These are phyloP conservation scores for Cephalopachus bancanus DNA, from an alignment of 2,797 vertebrate genomes.

Conservation along the genomic window DNA sequence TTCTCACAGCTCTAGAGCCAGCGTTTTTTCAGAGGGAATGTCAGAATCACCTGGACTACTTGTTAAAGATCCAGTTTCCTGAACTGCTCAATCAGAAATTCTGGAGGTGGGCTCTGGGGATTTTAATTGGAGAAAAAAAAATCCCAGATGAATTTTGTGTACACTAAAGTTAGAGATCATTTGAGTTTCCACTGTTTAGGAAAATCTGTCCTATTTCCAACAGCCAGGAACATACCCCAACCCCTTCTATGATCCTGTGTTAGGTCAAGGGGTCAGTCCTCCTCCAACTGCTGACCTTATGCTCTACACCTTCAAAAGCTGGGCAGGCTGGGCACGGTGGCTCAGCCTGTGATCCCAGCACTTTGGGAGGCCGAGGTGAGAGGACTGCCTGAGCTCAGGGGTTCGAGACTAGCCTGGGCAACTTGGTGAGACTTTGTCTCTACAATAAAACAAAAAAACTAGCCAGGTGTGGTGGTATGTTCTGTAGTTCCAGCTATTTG, in stretches of 20 bases:
- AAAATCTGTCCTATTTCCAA: background rate
- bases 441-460: too few relatives aligned
- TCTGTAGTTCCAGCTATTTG: too few relatives aligned
- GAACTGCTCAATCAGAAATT: background rate
- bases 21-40: background rate
- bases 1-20: background rate
- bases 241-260: background rate
- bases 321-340: too few relatives aligned
- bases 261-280: background rate
- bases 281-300: background rate
- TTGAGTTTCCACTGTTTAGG: background rate
- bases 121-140: background rate
- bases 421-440: too few relatives aligned
- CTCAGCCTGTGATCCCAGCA: too few relatives aligned
- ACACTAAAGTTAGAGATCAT: background rate
- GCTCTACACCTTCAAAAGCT: background rate
- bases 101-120: background rate
- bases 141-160: background rate
- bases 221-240: background rate
- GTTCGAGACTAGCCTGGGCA: too few relatives aligned
- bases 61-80: slow-evolving; percentile 14
- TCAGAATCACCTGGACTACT: background rate
- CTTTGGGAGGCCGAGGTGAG: too few relatives aligned
- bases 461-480: too few relatives aligned
- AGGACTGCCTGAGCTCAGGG: too few relatives aligned